Evolutionary conservation across 2,888 invertebrate species (phyloP).

Genomic region (Tetranychus truncatus): DNA sequence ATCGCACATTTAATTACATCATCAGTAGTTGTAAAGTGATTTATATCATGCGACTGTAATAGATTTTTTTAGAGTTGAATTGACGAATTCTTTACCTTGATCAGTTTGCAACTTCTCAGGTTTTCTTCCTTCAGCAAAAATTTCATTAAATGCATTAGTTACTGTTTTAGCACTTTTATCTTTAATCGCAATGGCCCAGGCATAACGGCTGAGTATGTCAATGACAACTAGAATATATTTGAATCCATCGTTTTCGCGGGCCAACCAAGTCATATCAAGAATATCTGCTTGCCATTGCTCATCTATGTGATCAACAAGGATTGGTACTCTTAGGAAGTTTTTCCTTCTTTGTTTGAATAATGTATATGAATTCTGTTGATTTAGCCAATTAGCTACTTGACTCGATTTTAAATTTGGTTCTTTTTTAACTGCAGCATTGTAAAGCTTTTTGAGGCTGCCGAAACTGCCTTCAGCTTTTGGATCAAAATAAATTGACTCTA

Average conservation of each 20-base stretch:
- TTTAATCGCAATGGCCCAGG: constrained; percentile 25
- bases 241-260: constrained; percentile 24
- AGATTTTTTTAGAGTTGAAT: constrained; percentile 12
- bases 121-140: background rate
- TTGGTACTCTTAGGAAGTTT: background rate
- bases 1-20: constrained; percentile 29
- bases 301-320: constrained; percentile 24
- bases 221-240: constrained; percentile 25
- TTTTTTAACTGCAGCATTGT: no score
- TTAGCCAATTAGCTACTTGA: background rate
- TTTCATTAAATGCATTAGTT: background rate
- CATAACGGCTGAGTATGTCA: constrained; percentile 26
- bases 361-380: background rate
- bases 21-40: constrained; percentile 26
- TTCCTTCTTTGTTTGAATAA: background rate
- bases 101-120: constrained; percentile 20
- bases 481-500: no score
- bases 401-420: background rate
- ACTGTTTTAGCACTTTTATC: constrained; percentile 23
- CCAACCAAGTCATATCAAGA: constrained; percentile 20
- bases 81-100: constrained; percentile 26
- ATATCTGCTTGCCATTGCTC: constrained; percentile 26
- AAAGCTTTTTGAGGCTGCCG: background rate
- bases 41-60: constrained; percentile 2
- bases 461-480: no score